phyloP scores from a whole-genome alignment of 2,888 invertebrate species.

The Chamaedrilus cognettii region DNA sequence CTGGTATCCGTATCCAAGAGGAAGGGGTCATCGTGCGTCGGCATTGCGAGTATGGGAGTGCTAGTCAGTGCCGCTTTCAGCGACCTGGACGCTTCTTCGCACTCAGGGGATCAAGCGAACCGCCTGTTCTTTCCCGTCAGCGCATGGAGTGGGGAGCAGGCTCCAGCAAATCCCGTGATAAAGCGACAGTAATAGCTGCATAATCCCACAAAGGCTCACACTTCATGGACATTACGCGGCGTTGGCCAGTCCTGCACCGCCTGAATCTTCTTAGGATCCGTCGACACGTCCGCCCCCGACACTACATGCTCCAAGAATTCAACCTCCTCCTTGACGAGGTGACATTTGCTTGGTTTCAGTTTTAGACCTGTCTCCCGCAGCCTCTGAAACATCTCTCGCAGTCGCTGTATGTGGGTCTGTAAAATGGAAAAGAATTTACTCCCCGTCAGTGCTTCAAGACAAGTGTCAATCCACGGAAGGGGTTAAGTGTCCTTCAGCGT shows the following conservation, averaged over 20 bases:
- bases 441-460: neutral
- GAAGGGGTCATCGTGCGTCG: neutral
- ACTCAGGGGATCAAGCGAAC: constrained; percentile 26
- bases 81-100: constrained; percentile 15
- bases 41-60: neutral
- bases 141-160: constrained; percentile 24
- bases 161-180: constrained; percentile 26
- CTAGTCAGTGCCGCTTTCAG: constrained; percentile 17
- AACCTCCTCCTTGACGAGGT: constrained; percentile 25
- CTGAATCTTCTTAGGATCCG: constrained; percentile 1
- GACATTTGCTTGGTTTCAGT: constrained; percentile 30
- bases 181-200: constrained; percentile 32
- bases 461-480: neutral
- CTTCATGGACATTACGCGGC: constrained; percentile 23
- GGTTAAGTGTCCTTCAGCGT: too few species aligned
- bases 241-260: neutral
- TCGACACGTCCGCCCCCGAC: neutral
- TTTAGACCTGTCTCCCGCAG: constrained; percentile 23
- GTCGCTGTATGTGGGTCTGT: constrained; percentile 26
- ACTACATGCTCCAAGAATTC: constrained; percentile 29
- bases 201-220: constrained; percentile 35
- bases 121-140: constrained; percentile 20
- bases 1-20: neutral
- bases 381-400: constrained; percentile 30
- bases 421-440: too few species aligned